Conservation (phyloP, 2,888 invertebrate species). For the Cryptocheilus praepositus region DNA sequence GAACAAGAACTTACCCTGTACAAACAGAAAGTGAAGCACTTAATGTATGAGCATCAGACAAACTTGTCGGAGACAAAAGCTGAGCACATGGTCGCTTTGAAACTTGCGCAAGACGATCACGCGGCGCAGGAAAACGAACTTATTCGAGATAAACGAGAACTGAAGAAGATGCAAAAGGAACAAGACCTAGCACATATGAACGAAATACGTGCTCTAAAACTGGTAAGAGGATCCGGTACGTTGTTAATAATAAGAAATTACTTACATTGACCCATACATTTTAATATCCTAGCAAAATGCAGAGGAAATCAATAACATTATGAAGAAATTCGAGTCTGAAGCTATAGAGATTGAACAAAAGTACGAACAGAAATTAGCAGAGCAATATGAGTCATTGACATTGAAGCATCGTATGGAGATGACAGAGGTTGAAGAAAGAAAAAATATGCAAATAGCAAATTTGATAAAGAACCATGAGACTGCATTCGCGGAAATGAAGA, state of each 20-base stretch:
- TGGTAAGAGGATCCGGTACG: constrained; percentile 73
- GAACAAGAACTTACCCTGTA: constrained; percentile 91
- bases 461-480: constrained; percentile 89
- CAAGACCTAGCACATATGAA: constrained; percentile 83
- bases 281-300: constrained; percentile 64
- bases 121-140: constrained; percentile 85
- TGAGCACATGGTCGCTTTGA: constrained; percentile 87
- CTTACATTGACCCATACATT: background rate
- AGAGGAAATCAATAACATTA: constrained; percentile 77
- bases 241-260: background rate
- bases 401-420: constrained; percentile 88
- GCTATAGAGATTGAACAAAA: constrained; percentile 82
- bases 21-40: constrained; percentile 94
- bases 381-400: constrained; percentile 83
- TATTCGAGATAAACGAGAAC: constrained; percentile 82
- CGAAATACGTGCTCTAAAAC: constrained; percentile 83
- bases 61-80: constrained; percentile 90
- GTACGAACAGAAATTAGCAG: constrained; percentile 85
- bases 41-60: constrained; percentile 93
- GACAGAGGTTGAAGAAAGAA: constrained; percentile 92
- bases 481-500: constrained; percentile 92
- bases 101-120: constrained; percentile 90
- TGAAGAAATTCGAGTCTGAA: constrained; percentile 81
- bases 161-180: constrained; percentile 83
- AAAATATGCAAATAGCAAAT: constrained; percentile 89